A percentile compares a stretch with the other conserved stretches of the same genome.
Conservation (phyloP, 2,797 vertebrate species). For the Anolis apletophallus region DNA sequence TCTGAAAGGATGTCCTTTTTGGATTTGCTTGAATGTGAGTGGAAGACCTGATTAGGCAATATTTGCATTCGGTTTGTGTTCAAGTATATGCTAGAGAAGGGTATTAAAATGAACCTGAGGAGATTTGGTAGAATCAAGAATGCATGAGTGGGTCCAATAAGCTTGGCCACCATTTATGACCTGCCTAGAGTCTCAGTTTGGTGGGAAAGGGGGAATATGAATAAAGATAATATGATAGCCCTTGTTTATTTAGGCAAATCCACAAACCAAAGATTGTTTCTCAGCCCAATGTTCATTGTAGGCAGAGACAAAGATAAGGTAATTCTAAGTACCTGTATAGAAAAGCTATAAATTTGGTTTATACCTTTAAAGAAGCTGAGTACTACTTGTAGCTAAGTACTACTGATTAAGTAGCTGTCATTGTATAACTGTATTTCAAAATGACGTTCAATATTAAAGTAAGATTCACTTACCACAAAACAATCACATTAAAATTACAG, state of each 20-base stretch:
- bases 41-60: too few relatives aligned
- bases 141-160: background rate
- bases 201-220: too few relatives aligned
- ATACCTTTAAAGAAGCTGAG: background rate
- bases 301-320: background rate
- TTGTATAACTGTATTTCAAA: too few relatives aligned
- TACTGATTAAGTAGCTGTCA: background rate
- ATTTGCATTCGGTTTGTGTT: too few relatives aligned
- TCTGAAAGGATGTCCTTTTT: too few relatives aligned
- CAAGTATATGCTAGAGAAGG: too few relatives aligned
- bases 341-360: background rate
- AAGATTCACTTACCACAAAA: background rate
- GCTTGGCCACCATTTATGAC: background rate
- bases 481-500: background rate
- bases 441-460: background rate
- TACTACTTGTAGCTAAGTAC: background rate
- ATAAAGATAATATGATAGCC: background rate
- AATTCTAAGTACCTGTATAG: background rate
- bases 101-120: too few relatives aligned
- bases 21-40: too few relatives aligned
- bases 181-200: too few relatives aligned
- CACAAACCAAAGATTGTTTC: background rate
- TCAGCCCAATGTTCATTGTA: background rate
- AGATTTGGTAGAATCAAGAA: too few relatives aligned
- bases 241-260: background rate